Evolutionary conservation across 2,888 invertebrate species (phyloP).

Genomic region (Apodemia hepburni): DNA sequence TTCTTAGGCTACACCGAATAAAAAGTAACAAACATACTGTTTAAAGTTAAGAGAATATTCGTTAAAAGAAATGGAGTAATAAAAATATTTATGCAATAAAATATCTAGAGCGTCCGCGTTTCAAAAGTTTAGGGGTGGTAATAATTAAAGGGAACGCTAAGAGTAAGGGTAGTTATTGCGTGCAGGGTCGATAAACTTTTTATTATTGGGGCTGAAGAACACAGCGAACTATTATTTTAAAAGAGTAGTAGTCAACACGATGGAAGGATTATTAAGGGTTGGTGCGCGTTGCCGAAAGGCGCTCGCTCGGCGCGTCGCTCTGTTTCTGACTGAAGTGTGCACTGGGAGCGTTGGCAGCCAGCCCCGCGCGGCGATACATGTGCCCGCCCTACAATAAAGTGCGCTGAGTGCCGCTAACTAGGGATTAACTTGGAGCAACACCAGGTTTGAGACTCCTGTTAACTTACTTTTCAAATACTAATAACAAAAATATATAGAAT

Average conservation of each 20-base stretch:
- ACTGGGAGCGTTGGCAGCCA: slow-evolving; percentile 57
- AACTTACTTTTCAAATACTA: not conserved
- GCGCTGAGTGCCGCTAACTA: slow-evolving; percentile 34
- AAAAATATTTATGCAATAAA: slow-evolving; percentile 65
- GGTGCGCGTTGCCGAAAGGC: slow-evolving; percentile 59
- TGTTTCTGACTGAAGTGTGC: slow-evolving; percentile 62
- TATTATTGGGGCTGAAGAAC: slow-evolving; percentile 38
- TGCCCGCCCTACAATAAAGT: slow-evolving; percentile 58
- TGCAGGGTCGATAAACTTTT: slow-evolving; percentile 71
- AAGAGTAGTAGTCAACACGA: slow-evolving; percentile 4
- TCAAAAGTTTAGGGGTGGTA: slow-evolving; percentile 74
- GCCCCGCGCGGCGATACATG: slow-evolving; percentile 58
- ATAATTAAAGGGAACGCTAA: slow-evolving; percentile 75
- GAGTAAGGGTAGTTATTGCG: slow-evolving; percentile 73
- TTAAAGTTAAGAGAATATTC: slow-evolving; percentile 19
- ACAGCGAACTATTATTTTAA: slow-evolving; percentile 18
- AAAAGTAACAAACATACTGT: not conserved
- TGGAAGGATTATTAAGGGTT: slow-evolving; percentile 29
- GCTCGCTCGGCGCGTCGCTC: slow-evolving; percentile 70
- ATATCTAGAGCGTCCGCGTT: slow-evolving; percentile 53
- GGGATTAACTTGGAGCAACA: not conserved
- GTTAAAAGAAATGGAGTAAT: slow-evolving; percentile 43
- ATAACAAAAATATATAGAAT: no score
- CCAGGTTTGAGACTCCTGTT: not conserved
- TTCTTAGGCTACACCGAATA: not conserved